These are phyloP conservation scores for Drosophila kokeensis DNA, from an alignment of 2,888 invertebrate species.

Conservation along the genomic window DNA sequence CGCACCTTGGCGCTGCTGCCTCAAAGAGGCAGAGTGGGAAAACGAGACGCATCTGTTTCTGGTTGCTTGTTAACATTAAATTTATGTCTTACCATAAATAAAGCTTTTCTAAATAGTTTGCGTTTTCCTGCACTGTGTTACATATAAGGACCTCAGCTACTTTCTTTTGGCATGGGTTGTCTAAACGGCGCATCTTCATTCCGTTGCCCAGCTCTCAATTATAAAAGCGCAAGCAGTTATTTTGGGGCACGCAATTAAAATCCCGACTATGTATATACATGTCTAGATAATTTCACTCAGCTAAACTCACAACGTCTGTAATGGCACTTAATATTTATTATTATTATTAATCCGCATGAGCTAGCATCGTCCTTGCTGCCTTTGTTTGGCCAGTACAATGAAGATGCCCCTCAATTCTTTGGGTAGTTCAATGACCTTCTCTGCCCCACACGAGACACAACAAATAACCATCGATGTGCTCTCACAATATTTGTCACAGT, in stretches of 20 bases:
- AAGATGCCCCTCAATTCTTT: conserved; percentile 2
- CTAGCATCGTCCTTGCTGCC: conserved; percentile 2
- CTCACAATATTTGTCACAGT: too few species aligned
- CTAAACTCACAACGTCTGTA: conserved; percentile 56
- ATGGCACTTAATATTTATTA: conserved; percentile 77
- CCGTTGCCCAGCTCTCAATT: conserved; percentile 18
- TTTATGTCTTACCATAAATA: conserved; percentile 81
- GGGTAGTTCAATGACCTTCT: conserved; percentile 69
- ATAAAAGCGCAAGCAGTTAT: conserved; percentile 44
- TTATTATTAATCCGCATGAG: conserved; percentile 71
- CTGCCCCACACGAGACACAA: neutral
- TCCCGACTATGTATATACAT: conserved; percentile 57
- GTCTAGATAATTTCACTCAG: too few species aligned
- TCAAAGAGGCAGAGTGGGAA: neutral
- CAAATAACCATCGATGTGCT: neutral
- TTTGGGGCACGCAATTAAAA: conserved; percentile 70
- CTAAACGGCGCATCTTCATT: conserved; percentile 53
- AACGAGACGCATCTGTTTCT: conserved; percentile 55
- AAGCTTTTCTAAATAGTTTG: conserved; percentile 79
- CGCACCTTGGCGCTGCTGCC: conserved; percentile 55
- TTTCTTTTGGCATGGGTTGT: conserved; percentile 49
- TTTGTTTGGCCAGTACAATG: neutral
- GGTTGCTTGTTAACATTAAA: conserved; percentile 76
- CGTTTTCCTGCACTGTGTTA: conserved; percentile 45
- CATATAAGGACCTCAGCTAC: conserved; percentile 18